These are phyloP conservation scores for Rhynchomys soricoides DNA, from an alignment of 2,113 vertebrate species.

Conservation along the genomic window DNA sequence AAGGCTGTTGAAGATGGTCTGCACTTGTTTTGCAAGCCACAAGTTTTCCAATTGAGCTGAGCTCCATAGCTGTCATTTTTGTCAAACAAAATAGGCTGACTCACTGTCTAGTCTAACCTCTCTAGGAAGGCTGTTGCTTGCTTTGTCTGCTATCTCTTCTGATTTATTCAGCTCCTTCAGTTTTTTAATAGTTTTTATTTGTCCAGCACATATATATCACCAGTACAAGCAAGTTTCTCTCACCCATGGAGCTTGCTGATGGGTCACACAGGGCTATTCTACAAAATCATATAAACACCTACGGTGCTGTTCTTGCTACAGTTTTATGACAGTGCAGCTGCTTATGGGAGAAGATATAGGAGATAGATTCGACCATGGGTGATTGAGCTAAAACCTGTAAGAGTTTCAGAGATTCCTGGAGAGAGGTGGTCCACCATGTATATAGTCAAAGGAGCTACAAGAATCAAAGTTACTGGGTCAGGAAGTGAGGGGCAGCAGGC, in stretches of 20 bases:
- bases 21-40: not conserved
- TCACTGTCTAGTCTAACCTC: not conserved
- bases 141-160: not conserved
- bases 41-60: not conserved
- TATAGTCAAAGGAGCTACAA: not conserved
- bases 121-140: not conserved
- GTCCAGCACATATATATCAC: not conserved
- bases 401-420: not conserved
- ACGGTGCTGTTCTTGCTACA: not conserved
- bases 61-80: not conserved
- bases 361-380: not conserved
- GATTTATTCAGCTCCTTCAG: not conserved
- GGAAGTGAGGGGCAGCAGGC: not conserved
- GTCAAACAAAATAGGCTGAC: not conserved
- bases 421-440: not conserved
- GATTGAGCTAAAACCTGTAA: not conserved
- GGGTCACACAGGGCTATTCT: not conserved
- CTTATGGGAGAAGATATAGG: not conserved
- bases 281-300: not conserved
- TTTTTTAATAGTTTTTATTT: not conserved
- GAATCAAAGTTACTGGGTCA: too few species aligned
- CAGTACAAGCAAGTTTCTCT: not conserved
- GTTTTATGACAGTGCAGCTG: not conserved
- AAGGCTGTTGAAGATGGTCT: not conserved
- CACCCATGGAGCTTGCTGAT: accelerated